These are phyloP conservation scores for Amitus sp. DNA, from an alignment of 2,888 invertebrate genomes.

Conservation along the genomic window DNA sequence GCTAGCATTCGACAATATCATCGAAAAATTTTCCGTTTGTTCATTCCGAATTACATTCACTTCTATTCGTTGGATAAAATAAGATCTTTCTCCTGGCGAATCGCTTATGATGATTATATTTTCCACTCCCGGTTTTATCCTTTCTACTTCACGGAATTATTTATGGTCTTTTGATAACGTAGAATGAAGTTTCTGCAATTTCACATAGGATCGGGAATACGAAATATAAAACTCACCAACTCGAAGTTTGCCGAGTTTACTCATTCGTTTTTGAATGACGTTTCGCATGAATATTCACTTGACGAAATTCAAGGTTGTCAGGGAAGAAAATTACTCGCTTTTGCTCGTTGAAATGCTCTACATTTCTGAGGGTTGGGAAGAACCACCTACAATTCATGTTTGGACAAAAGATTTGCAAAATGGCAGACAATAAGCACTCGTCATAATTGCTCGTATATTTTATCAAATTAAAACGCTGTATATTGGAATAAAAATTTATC, in stretches of 20 bases:
- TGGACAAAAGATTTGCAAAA: background rate
- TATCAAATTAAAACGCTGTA: no score
- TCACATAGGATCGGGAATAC: no score
- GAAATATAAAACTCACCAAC: no score
- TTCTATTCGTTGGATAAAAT: slow-evolving; percentile 1
- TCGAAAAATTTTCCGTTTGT: background rate
- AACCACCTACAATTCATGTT: no score
- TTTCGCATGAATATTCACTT: background rate
- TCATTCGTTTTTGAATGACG: background rate
- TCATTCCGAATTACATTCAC: background rate
- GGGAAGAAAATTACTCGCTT: background rate
- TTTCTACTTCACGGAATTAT: background rate
- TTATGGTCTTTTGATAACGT: background rate
- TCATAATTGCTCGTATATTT: no score
- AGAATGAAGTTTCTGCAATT: no score
- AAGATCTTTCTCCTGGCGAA: background rate
- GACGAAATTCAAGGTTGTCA: background rate
- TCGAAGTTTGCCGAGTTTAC: no score
- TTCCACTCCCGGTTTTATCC: background rate
- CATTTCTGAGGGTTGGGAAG: background rate
- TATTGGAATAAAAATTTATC: no score
- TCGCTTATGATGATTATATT: background rate
- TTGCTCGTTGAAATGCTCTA: background rate
- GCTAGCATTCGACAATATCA: background rate
- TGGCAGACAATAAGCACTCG: background rate